Conservation (phyloP, 2,797 vertebrate genomes). For the Micropoecilia bifurca region DNA sequence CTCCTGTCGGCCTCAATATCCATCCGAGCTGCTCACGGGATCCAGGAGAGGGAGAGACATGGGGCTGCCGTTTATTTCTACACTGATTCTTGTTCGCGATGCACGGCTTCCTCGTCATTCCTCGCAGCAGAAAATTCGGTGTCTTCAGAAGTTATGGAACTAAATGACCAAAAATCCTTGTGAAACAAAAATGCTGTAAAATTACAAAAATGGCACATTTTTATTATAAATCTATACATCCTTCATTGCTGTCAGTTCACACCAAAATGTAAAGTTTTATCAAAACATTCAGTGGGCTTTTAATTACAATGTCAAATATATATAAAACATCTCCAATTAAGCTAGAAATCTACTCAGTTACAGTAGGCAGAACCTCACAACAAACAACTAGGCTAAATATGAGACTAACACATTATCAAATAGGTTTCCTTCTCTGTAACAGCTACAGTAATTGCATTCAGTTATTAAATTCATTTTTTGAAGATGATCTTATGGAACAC, state of each 20-base stretch:
- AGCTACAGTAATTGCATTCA: neutral
- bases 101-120: conserved; percentile 86
- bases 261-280: neutral
- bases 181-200: conserved; percentile 2
- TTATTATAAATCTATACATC: neutral
- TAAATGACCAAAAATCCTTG: conserved; percentile 13
- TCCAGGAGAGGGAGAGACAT: conserved; percentile 50
- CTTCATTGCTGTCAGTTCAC: conserved; percentile 9
- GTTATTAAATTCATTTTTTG: neutral
- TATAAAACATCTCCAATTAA: neutral
- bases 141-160: conserved; percentile 77
- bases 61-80: conserved; percentile 80
- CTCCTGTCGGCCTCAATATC: conserved; percentile 73
- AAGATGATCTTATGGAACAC: neutral
- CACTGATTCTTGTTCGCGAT: conserved; percentile 86
- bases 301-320: neutral
- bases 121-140: conserved; percentile 81
- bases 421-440: neutral
- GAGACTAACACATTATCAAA: neutral
- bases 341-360: neutral
- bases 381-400: neutral
- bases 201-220: conserved; percentile 25
- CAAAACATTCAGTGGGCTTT: neutral
- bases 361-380: neutral
- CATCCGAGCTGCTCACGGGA: conserved; percentile 70